These are phyloP conservation scores for Agapostemon virescens DNA, from an alignment of 2,888 invertebrate genomes.

Conservation along the genomic window DNA sequence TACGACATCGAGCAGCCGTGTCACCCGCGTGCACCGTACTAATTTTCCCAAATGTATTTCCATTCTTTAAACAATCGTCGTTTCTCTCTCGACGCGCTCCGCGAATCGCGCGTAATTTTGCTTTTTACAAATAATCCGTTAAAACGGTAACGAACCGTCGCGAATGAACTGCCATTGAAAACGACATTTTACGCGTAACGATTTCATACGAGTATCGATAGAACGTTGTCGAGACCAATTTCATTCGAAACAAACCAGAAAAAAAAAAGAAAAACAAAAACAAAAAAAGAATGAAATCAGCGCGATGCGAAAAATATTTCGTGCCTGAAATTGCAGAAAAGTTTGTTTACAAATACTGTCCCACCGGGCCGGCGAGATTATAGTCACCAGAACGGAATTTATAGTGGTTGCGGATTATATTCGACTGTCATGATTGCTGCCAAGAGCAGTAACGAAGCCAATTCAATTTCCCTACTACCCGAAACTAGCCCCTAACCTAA, in stretches of 20 bases:
- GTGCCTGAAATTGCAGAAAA: slow-evolving; percentile 24
- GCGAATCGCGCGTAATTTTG: not conserved
- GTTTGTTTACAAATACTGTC: slow-evolving; percentile 61
- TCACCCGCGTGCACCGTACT: not conserved
- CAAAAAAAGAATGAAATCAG: slow-evolving; percentile 7
- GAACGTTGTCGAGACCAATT: no score
- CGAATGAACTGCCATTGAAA: no score
- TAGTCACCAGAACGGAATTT: slow-evolving; percentile 42
- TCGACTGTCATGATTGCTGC: slow-evolving; percentile 42
- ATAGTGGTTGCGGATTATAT: slow-evolving; percentile 43
- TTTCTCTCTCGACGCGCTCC: not conserved
- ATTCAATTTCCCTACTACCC: slow-evolving; percentile 55
- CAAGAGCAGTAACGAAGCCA: slow-evolving; percentile 49
- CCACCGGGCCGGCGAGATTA: slow-evolving; percentile 15
- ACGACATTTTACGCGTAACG: not conserved
- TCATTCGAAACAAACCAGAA: not conserved
- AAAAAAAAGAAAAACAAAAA: not conserved
- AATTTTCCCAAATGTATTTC: not conserved
- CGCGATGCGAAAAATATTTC: not conserved
- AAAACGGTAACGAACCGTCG: not conserved
- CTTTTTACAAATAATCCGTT: not conserved
- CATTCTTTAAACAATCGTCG: not conserved
- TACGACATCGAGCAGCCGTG: not conserved
- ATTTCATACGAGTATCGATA: not conserved
- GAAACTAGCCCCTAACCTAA: slow-evolving; percentile 31